Percentiles rank a stretch among this genome's conserved stretches.
Conservation (phyloP, 2,797 vertebrate species). For the Luscinia megarhynchos region DNA sequence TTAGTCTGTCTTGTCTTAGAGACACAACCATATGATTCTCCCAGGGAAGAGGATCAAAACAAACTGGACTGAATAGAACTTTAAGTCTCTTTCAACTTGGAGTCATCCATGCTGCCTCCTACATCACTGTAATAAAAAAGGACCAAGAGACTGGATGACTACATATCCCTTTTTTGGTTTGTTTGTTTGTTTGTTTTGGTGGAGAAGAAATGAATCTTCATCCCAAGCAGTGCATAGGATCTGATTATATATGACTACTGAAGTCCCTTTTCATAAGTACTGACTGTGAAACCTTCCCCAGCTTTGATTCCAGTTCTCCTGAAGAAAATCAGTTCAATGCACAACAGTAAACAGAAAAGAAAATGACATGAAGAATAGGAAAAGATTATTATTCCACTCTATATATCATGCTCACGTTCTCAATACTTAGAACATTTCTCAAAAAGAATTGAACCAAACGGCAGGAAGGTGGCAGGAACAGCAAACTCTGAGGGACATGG, state of each 20-base stretch:
- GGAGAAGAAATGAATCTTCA: background rate
- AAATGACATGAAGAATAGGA: background rate
- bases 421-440: background rate
- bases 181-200: background rate
- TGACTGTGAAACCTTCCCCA: background rate
- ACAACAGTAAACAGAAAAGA: background rate
- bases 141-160: background rate
- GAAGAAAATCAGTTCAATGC: background rate
- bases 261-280: background rate
- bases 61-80: background rate
- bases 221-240: background rate
- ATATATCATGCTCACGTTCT: accelerated
- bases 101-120: background rate
- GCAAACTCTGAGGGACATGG: background rate
- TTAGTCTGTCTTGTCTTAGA: background rate
- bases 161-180: background rate
- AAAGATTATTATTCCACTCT: background rate
- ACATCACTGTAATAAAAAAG: background rate
- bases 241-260: background rate
- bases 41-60: background rate
- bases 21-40: background rate
- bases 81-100: background rate
- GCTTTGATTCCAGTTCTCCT: background rate
- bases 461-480: background rate
- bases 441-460: background rate